Percentiles rank a stretch among this genome's conserved stretches.
phyloP scores from a whole-genome alignment of 37 sponge, comb jelly and placozoan genomes.

The Ianthella basta region DNA sequence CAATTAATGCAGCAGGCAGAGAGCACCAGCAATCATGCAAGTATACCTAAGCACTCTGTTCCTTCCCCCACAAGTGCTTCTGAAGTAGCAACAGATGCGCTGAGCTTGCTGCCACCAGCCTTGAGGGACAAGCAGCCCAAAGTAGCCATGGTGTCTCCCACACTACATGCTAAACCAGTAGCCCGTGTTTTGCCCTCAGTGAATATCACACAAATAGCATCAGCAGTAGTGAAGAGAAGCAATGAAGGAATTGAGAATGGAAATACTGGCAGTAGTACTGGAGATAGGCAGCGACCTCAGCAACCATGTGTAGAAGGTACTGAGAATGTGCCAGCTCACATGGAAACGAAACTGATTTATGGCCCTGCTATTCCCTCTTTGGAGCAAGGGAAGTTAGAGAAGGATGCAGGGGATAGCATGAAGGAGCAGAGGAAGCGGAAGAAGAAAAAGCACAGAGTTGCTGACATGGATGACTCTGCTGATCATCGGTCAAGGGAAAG shows the following conservation, averaged over 20 bases:
- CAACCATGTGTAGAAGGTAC: not conserved
- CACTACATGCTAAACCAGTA: slow-evolving; percentile 45
- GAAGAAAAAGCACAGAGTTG: slow-evolving; percentile 3
- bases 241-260: not conserved
- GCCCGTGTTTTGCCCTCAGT: slow-evolving; percentile 53
- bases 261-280: not conserved
- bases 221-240: not conserved
- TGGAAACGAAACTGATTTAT: not conserved
- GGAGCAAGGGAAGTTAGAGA: too few relatives aligned
- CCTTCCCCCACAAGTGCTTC: not conserved
- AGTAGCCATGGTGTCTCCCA: slow-evolving; percentile 59
- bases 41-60: not conserved
- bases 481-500: not conserved
- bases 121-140: slow-evolving; percentile 31
- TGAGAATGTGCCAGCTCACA: not conserved
- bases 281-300: not conserved
- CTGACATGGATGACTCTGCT: not conserved
- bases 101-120: not conserved
- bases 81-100: not conserved
- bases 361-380: too few relatives aligned
- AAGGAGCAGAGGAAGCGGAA: not conserved
- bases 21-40: not conserved
- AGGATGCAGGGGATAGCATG: too few relatives aligned
- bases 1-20: not conserved
- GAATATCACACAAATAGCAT: not conserved